Evolutionary conservation across 2,113 vertebrate genomes (phyloP).

Genomic region (Pungitius pungitius): DNA sequence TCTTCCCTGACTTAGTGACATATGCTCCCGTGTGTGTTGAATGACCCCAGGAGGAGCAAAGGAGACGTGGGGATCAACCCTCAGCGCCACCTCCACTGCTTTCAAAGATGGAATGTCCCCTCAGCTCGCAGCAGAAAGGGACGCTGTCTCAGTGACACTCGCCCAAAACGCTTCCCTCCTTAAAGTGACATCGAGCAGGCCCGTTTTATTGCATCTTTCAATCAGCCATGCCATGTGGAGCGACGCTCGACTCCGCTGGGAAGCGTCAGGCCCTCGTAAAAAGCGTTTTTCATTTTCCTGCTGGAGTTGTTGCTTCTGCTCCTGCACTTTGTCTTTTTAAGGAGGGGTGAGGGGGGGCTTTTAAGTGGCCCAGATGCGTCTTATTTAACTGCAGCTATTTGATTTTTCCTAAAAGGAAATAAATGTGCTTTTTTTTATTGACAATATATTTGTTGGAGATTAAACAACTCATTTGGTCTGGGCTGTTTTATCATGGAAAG

Average conservation of each 20-base stretch:
- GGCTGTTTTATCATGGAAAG: not conserved
- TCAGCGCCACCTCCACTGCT: constrained; percentile 21
- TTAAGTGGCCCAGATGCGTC: not conserved
- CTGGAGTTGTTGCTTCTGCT: constrained; percentile 3
- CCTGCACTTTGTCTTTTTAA: not conserved
- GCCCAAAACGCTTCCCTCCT: not conserved
- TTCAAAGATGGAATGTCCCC: constrained; percentile 18
- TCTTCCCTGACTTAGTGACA: constrained; percentile 4
- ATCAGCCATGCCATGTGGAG: constrained; percentile 37
- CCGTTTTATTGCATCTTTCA: constrained; percentile 35
- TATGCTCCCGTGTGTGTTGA: constrained; percentile 9
- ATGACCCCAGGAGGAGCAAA: constrained; percentile 17
- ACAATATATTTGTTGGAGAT: not conserved
- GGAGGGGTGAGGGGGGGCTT: not conserved
- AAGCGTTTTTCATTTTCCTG: constrained; percentile 17
- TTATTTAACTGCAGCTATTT: not conserved
- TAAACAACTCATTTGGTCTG: not conserved
- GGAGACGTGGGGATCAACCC: constrained; percentile 53
- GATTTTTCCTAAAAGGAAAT: not conserved
- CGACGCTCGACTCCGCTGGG: constrained; percentile 24
- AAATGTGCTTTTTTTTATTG: not conserved
- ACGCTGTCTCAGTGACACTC: not conserved
- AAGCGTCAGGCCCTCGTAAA: constrained; percentile 36
- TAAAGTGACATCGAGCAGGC: constrained; percentile 36
- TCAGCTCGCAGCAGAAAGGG: constrained; percentile 18